Conservation (phyloP, 2,113 vertebrate genomes). For the Rhineura floridana region DNA sequence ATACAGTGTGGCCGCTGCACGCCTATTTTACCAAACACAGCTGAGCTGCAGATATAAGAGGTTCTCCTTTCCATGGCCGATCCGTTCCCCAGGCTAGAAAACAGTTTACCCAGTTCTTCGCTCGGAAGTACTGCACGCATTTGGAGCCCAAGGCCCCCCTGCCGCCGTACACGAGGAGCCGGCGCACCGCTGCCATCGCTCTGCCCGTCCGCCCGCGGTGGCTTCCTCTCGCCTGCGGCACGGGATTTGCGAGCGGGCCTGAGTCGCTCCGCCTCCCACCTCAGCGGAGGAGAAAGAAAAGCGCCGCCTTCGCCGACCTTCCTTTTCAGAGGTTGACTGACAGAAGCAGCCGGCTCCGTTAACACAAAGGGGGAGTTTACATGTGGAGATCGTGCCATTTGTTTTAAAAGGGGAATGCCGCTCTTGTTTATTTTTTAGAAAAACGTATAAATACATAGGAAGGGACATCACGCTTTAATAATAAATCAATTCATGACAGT, state of each 20-base stretch:
- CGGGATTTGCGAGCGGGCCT: not conserved
- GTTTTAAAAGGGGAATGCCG: too few species aligned
- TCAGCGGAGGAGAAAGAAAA: not conserved
- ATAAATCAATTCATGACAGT: too few species aligned
- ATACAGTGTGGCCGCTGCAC: not conserved
- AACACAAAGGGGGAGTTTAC: not conserved
- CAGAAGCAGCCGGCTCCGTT: not conserved
- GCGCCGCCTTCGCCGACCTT: not conserved
- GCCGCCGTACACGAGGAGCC: conserved; percentile 90
- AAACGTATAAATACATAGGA: too few species aligned
- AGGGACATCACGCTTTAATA: too few species aligned
- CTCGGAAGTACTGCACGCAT: conserved; percentile 85
- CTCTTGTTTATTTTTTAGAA: too few species aligned
- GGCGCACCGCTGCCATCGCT: conserved; percentile 61
- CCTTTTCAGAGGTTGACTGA: not conserved
- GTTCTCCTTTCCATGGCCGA: fast-evolving
- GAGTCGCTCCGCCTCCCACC: not conserved
- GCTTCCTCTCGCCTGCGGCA: not conserved
- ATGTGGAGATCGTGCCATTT: not conserved
- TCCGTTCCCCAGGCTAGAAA: too few species aligned
- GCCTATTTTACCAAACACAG: fast-evolving
- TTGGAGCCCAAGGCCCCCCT: conserved; percentile 86
- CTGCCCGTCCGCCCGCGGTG: fast-evolving
- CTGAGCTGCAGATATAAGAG: too few species aligned
- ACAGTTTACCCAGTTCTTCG: conserved; percentile 84